Evolutionary conservation across 92 coral and sea anemone genomes (phyloP).

Genomic region (Bergia sp.): DNA sequence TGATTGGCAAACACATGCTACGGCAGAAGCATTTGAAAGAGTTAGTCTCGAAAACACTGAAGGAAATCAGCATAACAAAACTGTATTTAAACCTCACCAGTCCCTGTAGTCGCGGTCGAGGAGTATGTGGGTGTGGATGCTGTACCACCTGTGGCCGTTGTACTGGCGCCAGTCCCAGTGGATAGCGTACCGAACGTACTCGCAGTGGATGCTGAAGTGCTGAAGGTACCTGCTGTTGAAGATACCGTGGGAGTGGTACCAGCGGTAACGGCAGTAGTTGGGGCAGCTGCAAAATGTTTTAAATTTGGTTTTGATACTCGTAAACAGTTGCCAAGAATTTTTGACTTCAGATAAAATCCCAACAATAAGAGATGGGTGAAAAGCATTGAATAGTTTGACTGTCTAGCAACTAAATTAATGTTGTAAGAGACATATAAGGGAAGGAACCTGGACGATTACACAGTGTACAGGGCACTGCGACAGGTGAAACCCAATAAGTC

Average conservation of each 20-base stretch:
- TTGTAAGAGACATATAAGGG: no score
- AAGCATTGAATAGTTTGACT: no score
- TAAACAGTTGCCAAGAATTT: not conserved
- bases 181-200: not conserved
- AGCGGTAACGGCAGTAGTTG: not conserved
- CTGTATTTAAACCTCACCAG: not conserved
- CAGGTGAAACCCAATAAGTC: constrained; percentile 37
- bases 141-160: not conserved
- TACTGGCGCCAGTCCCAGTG: not conserved
- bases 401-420: no score
- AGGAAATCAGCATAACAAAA: no score
- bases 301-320: not conserved
- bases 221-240: not conserved
- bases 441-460: not conserved
- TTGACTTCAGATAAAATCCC: not conserved
- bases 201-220: not conserved
- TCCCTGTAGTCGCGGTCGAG: not conserved
- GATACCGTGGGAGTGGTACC: not conserved
- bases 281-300: not conserved
- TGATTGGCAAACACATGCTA: no score
- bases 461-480: constrained; percentile 35
- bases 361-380: not conserved
- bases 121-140: not conserved
- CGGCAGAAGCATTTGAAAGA: no score
- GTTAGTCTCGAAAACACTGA: no score